Base-by-base conservation (phyloP, 2,797 vertebrate genomes). In the Melanotaenia nigrans region DNA sequence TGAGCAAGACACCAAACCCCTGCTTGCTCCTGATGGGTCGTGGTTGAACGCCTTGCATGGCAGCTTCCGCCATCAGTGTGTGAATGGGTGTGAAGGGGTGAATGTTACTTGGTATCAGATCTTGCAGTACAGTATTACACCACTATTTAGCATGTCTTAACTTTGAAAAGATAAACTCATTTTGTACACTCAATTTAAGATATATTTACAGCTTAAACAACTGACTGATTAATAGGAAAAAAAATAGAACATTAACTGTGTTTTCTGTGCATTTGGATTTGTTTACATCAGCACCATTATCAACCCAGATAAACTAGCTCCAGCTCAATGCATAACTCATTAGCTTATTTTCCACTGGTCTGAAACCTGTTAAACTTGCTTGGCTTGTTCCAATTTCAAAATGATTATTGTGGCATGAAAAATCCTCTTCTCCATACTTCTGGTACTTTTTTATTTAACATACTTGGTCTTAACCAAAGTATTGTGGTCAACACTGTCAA, bases 401-500 rank as follows among this genome's bases (percentile, higher is more conserved):
- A 7, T 54, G 58, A 57, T 56, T 80, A 49, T 36, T 24, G 40
- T 79, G 63, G 55, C 72, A 76, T 69, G 58, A 53, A 66, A 65
- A 81, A 66, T 57, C 11, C 9, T 57, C 71, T 59, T 76, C 25
- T 33, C 16, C n/a, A 40, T 28, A 35, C 45, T 32, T 47, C 28
- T 72, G 61, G 36, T 70, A n/a, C 55, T 57, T 69, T 84, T 77
- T 77, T 49, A 71, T 78, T 80, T 42, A 87, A 59, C 57, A 74
- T 84, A 88, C 78, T 81, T 90, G 71, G 51, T 55, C 57, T 18
- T 82, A 84, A 83, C 81, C 77, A 24, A 73, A 80, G 71, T 57
- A 65, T 70, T 79, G 74, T 80, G 79, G 74, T 86, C 66, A 62
- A 69, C n/a, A 68, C 55, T 77, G 76, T 77, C 71, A 79, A 47